These are phyloP conservation scores for Philereme transversata DNA, from an alignment of 2,888 invertebrate species.

Conservation along the genomic window DNA sequence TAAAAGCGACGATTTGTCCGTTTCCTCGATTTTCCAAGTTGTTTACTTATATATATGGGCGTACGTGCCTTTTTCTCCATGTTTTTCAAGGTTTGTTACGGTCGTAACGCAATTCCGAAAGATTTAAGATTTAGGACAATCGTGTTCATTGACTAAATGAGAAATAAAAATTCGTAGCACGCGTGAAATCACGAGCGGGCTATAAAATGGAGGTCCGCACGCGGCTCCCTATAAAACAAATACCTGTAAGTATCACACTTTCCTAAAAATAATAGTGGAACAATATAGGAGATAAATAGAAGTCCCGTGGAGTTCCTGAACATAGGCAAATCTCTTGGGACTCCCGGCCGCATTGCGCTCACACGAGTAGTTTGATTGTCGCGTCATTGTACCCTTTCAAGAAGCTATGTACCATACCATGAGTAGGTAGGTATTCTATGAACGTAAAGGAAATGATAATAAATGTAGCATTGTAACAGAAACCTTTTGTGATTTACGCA, in stretches of 20 bases:
- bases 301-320: constrained; percentile 27
- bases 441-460: background rate
- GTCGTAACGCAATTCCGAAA: constrained; percentile 23
- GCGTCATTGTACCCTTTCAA: constrained; percentile 24
- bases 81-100: constrained; percentile 28
- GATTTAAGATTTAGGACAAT: constrained; percentile 26
- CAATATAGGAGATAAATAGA: constrained; percentile 41
- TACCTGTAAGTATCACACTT: constrained; percentile 37
- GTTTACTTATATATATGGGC: constrained; percentile 30
- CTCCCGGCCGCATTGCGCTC: constrained; percentile 8
- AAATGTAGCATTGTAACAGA: background rate
- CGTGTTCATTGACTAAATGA: constrained; percentile 20
- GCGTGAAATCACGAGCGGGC: constrained; percentile 38
- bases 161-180: constrained; percentile 33
- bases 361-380: constrained; percentile 31
- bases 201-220: constrained; percentile 36
- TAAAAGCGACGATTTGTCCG: constrained; percentile 38
- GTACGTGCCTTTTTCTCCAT: constrained; percentile 24
- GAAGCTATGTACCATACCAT: background rate
- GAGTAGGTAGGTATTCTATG: background rate
- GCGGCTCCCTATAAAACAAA: constrained; percentile 35
- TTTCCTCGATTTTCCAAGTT: constrained; percentile 32
- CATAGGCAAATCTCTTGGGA: constrained; percentile 22
- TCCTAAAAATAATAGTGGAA: constrained; percentile 39
- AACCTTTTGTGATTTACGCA: background rate